Base-by-base conservation (phyloP, 1,140 invertebrate genomes). In the Drosophila azteca region DNA sequence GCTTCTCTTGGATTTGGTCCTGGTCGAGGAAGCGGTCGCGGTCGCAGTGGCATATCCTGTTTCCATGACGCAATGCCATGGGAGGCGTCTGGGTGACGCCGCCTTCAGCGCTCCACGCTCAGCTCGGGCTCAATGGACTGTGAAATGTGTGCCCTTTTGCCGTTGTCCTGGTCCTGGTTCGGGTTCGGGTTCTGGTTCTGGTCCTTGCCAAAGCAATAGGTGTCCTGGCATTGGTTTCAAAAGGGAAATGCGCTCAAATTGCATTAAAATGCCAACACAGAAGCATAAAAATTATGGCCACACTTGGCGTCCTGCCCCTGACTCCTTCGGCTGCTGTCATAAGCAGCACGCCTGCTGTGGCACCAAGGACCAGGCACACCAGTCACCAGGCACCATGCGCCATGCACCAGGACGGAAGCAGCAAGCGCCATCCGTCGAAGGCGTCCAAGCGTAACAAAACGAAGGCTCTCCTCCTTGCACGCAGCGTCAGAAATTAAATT, bases 171-270 rank as follows among this genome's bases (percentile, higher is more conserved):
- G 79, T 49, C 49, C 26, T 26, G 57, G 39, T 62, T 77, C 17
- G 0, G 0, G 17, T 20, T 20, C 17, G 17, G 17, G 72, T 61
- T 75, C 49, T 63, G 85, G 82, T 85, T 70, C 63, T 82, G 85
- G 81, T 85, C 78, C 63, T 82, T 88, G 83, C 84, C 83, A 88
- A 88, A 88, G 84, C 83, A 83, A 88, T 88, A 88, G 83, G 83
- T 88, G 83, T 88, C 83, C 83, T 88, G 84, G 83, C 83, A 88
- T 88, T 88, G 83, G 83, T 88, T 85, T 88, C 82, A 85, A 85
- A 85, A 85, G 82, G 82, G 82, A 85, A 85, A 85, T 85, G 83
- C 82, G 82, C 75, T 87, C 82, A 85, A 85, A 85, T 85, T 85
- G 81, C 81, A 85, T 85, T 85, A 85, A 85, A 85, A 85, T 85